These are phyloP conservation scores for Struthidea cinerea DNA, from an alignment of 2,113 vertebrate species.

Conservation along the genomic window DNA sequence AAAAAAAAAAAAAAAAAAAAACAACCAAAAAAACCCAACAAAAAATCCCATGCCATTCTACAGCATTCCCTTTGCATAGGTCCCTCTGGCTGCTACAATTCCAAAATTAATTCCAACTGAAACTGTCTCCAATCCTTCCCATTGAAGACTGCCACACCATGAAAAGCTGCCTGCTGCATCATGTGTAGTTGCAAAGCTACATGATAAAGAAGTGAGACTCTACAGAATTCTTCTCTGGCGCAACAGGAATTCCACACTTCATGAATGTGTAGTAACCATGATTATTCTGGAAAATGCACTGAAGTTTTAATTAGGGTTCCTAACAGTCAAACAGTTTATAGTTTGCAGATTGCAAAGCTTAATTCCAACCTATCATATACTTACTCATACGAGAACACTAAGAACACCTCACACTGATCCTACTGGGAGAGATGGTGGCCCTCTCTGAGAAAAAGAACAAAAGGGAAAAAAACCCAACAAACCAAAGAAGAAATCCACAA, in stretches of 20 bases:
- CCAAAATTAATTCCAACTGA: neutral
- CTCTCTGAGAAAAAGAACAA: neutral
- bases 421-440: neutral
- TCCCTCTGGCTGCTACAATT: neutral
- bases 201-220: neutral
- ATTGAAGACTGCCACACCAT: neutral
- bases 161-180: neutral
- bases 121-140: neutral
- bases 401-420: neutral
- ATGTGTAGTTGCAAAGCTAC: neutral
- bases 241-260: neutral
- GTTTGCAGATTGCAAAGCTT: neutral
- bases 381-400: neutral
- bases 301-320: neutral
- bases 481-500: neutral
- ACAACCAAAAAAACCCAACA: fast-evolving
- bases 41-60: neutral
- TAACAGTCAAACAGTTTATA: neutral
- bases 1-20: neutral
- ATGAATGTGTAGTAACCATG: fast-evolving
- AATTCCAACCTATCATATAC: neutral
- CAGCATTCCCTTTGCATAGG: neutral
- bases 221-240: neutral
- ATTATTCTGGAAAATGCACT: neutral
- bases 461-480: fast-evolving